phyloP scores from a whole-genome alignment of 2,797 vertebrate genomes.

The Spatula versicolor region DNA sequence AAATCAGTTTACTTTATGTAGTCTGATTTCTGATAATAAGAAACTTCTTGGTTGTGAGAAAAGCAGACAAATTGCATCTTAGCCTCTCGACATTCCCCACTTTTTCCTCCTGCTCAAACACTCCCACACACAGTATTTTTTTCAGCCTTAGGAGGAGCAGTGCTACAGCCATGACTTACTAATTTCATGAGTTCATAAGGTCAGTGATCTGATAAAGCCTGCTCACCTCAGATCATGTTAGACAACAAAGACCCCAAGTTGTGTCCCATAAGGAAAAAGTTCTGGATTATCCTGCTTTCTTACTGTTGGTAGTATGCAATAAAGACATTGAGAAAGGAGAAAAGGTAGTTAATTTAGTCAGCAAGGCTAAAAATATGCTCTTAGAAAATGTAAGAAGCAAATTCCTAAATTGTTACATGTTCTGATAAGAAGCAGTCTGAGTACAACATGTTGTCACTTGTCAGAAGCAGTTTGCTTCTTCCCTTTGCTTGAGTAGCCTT shows the following conservation, averaged over 20 bases:
- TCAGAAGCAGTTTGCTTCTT: slow-evolving; percentile 43
- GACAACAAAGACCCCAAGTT: not conserved
- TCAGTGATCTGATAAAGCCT: not conserved
- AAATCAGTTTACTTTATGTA: not conserved
- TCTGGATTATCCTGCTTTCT: not conserved
- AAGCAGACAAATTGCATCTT: not conserved
- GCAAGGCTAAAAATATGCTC: slow-evolving; percentile 8
- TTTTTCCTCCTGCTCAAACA: not conserved
- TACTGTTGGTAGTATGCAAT: not conserved
- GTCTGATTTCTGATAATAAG: not conserved
- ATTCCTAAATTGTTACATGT: not conserved
- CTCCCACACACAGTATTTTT: not conserved
- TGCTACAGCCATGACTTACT: not conserved
- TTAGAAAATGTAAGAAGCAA: not conserved
- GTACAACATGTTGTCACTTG: not conserved
- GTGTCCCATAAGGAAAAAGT: not conserved
- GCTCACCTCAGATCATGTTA: not conserved
- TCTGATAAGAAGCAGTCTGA: slow-evolving; percentile 2
- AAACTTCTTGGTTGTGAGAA: not conserved
- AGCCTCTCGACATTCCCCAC: not conserved
- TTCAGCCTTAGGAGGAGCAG: not conserved
- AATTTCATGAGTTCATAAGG: not conserved
- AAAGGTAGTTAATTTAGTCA: not conserved
- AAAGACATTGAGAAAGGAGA: not conserved
- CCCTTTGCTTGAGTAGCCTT: not conserved